These are phyloP conservation scores for Orchesella cincta DNA, from an alignment of 1,140 invertebrate genomes.

Conservation along the genomic window DNA sequence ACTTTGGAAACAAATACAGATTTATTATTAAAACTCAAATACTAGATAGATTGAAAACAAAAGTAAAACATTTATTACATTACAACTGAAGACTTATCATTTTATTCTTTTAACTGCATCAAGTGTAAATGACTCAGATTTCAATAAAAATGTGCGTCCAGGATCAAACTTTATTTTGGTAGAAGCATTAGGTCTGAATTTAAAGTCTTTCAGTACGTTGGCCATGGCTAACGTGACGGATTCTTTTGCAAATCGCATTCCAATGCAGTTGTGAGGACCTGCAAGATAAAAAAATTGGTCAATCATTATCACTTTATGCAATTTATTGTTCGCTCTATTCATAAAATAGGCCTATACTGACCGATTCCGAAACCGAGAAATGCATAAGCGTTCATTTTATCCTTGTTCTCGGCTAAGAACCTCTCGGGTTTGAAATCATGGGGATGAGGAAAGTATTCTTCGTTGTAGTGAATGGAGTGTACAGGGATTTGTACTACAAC, in stretches of 20 bases:
- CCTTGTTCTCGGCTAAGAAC: conserved; percentile 42
- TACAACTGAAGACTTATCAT: too few relatives aligned
- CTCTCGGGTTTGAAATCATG: conserved; percentile 38
- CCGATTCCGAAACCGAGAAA: conserved; percentile 42
- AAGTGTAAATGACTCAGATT: not conserved
- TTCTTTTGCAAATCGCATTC: conserved; percentile 61
- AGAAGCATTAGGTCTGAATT: conserved; percentile 23
- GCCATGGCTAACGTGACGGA: conserved; percentile 57
- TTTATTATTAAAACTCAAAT: too few relatives aligned
- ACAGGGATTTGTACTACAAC: conserved; percentile 26
- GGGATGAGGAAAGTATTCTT: conserved; percentile 34
- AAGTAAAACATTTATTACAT: too few relatives aligned
- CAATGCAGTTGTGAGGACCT: conserved; percentile 57
- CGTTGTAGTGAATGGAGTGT: conserved; percentile 33
- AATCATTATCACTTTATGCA: too few relatives aligned
- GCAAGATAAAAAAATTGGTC: too few relatives aligned
- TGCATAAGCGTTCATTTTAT: conserved; percentile 37
- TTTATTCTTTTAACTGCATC: not conserved
- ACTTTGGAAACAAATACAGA: too few relatives aligned
- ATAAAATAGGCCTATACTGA: too few relatives aligned
- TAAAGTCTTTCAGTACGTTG: conserved; percentile 36
- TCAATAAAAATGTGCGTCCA: conserved; percentile 6
- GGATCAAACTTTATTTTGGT: conserved; percentile 16
- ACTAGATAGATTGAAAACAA: too few relatives aligned
- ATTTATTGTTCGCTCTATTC: too few relatives aligned